Evolutionary conservation across 2,888 invertebrate genomes (phyloP).

Genomic region (Horisme vitalbata): DNA sequence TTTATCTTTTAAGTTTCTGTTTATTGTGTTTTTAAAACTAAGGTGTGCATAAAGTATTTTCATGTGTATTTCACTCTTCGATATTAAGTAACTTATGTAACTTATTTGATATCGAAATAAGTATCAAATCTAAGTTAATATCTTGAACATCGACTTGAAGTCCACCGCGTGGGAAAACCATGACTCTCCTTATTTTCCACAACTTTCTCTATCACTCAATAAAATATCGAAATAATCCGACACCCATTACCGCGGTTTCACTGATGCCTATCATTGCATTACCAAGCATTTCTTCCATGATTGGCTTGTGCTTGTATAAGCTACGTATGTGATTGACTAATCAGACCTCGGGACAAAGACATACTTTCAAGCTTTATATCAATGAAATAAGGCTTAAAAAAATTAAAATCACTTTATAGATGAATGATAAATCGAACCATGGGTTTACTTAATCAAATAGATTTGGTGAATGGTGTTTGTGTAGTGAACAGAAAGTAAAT

Average conservation of each 20-base stretch:
- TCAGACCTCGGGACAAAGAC: neutral
- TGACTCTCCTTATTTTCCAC: slow-evolving; percentile 11
- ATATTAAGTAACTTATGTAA: no score
- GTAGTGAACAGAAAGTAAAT: slow-evolving; percentile 7
- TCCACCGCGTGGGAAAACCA: slow-evolving; percentile 12
- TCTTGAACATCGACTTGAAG: no score
- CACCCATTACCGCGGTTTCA: slow-evolving; percentile 27
- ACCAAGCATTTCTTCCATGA: slow-evolving; percentile 24
- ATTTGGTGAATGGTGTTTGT: slow-evolving; percentile 9
- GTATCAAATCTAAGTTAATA: no score
- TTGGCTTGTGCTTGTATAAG: slow-evolving; percentile 17
- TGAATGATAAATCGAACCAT: slow-evolving; percentile 6
- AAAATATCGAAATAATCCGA: slow-evolving; percentile 24
- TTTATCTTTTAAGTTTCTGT: no score
- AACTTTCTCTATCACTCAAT: slow-evolving; percentile 34
- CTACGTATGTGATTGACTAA: slow-evolving; percentile 7
- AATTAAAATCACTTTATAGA: slow-evolving; percentile 3
- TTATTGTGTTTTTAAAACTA: no score
- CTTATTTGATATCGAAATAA: no score
- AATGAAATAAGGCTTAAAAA: slow-evolving; percentile 1
- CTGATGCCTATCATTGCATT: slow-evolving; percentile 23
- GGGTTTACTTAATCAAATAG: slow-evolving; percentile 14
- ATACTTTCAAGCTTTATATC: neutral
- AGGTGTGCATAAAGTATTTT: no score
- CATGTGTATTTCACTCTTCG: no score